Evolutionary conservation across 2,113 vertebrate species (phyloP), one percentile per base, ranked within the genome.

Genomic region (Nycticorax nycticorax): DNA sequence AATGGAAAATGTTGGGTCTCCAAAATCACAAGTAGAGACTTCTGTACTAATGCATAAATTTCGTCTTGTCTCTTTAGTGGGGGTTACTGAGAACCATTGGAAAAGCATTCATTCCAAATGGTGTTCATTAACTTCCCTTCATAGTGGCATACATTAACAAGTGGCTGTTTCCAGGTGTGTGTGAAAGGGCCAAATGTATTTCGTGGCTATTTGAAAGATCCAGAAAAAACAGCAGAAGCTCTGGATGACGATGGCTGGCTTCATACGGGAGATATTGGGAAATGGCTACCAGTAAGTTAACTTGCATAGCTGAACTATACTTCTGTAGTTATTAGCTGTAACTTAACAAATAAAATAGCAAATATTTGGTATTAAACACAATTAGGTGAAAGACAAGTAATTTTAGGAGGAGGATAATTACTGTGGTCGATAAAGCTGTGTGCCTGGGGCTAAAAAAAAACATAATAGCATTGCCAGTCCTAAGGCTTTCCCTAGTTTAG

Each of bases 211-310:
- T 96, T 99, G 94, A 99, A 99, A 59, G 99, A 99, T 69, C 98
- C 99, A 4, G 99, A 98, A 67, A 99, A 98, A 98, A 99, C 99
- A 0, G 98, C 98, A 0, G 99, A 99, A 96, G 99, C 98, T 18
- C 92, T 99, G 53, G 99, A 99, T 90, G 93, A 98, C 93, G 98
- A 99, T 6, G 99, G 99, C 66, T 99, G 99, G 99, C 98, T 99
- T 81, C 99, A 99, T 96, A 99, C 99, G 3, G 99, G 99, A 77
- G 99, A 99, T 96, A 96, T 99, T 80, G 99, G 99, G 52, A 99
- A 99, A 89, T 99, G 99, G 99, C 97, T 99, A 79, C 99, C 99
- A 57, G 99, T 99, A 98, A 99, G 99, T 97, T 28, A 53, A 75
- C 10, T 8, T 43, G 7, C 0, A 62, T 20, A 52, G 48, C 22